These are phyloP conservation scores for Saturnia japonica DNA, from an alignment of 2,888 invertebrate genomes.

Conservation along the genomic window DNA sequence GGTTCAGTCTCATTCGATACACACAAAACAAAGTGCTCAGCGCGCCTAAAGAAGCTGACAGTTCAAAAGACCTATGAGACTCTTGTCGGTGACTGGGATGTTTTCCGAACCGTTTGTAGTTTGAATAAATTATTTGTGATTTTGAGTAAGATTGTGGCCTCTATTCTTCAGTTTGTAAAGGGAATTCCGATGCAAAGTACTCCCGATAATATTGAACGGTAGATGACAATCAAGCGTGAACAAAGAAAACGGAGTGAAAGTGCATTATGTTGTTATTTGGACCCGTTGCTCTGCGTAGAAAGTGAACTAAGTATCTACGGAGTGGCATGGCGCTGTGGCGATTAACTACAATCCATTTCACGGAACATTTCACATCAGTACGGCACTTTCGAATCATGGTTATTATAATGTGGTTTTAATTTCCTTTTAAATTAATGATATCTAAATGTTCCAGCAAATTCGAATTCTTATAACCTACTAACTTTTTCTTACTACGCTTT, in stretches of 20 bases:
- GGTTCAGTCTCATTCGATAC: too few relatives aligned
- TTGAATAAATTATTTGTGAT: too few relatives aligned
- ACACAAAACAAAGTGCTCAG: too few relatives aligned
- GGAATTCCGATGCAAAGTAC: neutral
- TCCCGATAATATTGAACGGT: neutral
- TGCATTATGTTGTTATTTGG: constrained; percentile 4
- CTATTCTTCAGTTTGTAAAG: neutral
- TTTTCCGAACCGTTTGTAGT: too few relatives aligned
- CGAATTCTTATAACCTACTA: neutral
- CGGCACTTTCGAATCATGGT: constrained; percentile 3
- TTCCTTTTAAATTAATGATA: neutral
- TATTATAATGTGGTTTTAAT: neutral
- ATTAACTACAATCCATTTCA: constrained; percentile 13
- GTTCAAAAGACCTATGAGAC: too few relatives aligned
- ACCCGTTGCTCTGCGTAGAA: constrained; percentile 1
- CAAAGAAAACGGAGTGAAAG: neutral
- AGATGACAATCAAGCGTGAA: neutral
- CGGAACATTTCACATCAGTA: constrained; percentile 6
- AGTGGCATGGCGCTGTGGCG: too few relatives aligned
- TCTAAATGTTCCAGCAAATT: neutral
- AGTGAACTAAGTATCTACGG: constrained; percentile 8
- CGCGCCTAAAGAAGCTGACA: too few relatives aligned
- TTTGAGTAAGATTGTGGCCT: too few relatives aligned
- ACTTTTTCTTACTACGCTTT: too few relatives aligned
- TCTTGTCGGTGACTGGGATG: too few relatives aligned